phyloP scores from a whole-genome alignment of 1,140 invertebrate species.

The Pararge aegeria region DNA sequence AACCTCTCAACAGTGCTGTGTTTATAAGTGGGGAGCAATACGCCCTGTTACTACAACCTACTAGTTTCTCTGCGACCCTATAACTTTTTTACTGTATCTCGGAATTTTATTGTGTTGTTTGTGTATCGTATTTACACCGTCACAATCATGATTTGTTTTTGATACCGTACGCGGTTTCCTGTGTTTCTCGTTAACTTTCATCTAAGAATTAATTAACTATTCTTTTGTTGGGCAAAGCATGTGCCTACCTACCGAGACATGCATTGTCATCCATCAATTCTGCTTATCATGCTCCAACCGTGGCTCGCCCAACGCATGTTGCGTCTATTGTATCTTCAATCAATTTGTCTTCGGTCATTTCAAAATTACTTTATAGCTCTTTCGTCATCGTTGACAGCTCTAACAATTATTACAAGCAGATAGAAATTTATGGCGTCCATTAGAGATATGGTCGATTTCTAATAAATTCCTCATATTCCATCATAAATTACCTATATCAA shows the following conservation, averaged over 20 bases:
- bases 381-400: conserved; percentile 47
- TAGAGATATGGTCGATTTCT: conserved; percentile 20
- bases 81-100: not conserved
- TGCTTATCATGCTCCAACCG: conserved; percentile 57
- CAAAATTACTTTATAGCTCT: conserved; percentile 48
- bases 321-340: conserved; percentile 51
- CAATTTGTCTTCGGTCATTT: conserved; percentile 61
- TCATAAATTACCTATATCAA: conserved; percentile 15
- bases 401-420: conserved; percentile 38
- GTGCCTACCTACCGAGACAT: conserved; percentile 32
- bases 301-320: conserved; percentile 35
- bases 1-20: no score
- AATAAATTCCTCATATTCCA: conserved; percentile 17
- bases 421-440: conserved; percentile 25
- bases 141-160: not conserved
- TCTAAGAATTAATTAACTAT: conserved; percentile 69
- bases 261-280: conserved; percentile 69
- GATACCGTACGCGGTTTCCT: conserved; percentile 27
- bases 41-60: no score
- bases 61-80: no score
- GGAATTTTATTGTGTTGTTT: conserved; percentile 1
- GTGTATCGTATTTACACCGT: conserved; percentile 4
- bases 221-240: conserved; percentile 50
- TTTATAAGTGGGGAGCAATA: no score
- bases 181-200: conserved; percentile 57